Conservation (phyloP, 1,140 invertebrate genomes). For the Drosophila seguyi region DNA sequence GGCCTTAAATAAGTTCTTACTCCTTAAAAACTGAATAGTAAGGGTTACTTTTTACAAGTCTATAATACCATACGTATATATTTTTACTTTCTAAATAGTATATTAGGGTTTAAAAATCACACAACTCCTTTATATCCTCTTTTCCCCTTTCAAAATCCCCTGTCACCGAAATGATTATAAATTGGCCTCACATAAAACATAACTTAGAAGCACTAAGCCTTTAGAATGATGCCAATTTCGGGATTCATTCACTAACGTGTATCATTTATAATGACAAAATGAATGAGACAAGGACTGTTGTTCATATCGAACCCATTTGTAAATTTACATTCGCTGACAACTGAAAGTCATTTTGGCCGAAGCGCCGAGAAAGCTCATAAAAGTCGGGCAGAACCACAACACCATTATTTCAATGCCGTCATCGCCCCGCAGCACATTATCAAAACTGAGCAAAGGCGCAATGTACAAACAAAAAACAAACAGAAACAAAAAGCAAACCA, state of each 20-base stretch:
- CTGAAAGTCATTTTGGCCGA: constrained; percentile 62
- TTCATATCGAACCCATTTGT: constrained; percentile 54
- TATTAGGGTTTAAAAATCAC: too few species aligned
- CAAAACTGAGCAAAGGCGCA: constrained; percentile 18
- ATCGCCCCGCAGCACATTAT: constrained; percentile 52
- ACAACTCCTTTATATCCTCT: neutral
- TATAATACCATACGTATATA: neutral
- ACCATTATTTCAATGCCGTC: constrained; percentile 59
- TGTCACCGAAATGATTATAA: constrained; percentile 32
- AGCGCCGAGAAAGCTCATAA: constrained; percentile 44
- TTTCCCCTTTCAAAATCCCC: neutral
- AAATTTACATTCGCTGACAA: constrained; percentile 57
- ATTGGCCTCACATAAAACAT: constrained; percentile 12
- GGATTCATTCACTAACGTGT: constrained; percentile 17
- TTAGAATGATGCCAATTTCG: constrained; percentile 23
- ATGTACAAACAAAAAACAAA: constrained; percentile 16
- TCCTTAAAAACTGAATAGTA: neutral
- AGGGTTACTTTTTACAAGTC: neutral
- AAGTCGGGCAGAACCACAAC: constrained; percentile 29
- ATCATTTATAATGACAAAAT: constrained; percentile 37
- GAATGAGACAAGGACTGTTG: constrained; percentile 1
- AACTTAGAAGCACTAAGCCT: constrained; percentile 7
- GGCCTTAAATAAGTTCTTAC: neutral
- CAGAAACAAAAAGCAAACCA: constrained; percentile 35
- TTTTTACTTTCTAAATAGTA: neutral